Percentiles rank a stretch among this genome's conserved stretches.
Conservation (phyloP, 2,888 invertebrate species). For the Conus canariensis region DNA sequence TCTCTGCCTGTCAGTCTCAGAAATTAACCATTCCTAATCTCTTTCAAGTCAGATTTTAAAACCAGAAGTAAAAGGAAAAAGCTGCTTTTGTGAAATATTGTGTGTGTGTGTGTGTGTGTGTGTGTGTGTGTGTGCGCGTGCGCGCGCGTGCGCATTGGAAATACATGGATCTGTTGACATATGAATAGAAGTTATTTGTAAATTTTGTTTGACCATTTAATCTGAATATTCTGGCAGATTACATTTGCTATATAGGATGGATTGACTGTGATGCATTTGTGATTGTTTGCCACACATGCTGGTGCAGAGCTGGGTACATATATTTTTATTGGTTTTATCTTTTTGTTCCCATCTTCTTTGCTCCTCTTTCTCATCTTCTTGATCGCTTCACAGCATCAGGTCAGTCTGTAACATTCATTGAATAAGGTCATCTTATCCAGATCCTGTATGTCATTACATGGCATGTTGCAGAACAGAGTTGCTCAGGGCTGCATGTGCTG, state of each 20-base stretch:
- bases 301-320: too few relatives aligned
- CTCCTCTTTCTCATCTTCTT: neutral
- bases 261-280: neutral
- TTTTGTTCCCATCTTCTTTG: too few relatives aligned
- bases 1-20: neutral
- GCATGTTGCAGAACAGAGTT: too few relatives aligned
- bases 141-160: neutral
- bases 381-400: neutral
- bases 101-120: neutral
- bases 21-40: too few relatives aligned
- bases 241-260: neutral
- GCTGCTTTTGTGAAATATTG: neutral
- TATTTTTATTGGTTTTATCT: too few relatives aligned
- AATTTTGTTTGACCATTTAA: neutral
- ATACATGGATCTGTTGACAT: neutral
- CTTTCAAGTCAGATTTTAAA: too few relatives aligned
- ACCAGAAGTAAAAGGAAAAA: too few relatives aligned
- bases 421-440: too few relatives aligned
- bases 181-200: neutral
- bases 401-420: too few relatives aligned
- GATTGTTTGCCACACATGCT: neutral
- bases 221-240: neutral
- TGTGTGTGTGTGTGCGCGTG: neutral
- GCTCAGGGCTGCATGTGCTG: too few relatives aligned
- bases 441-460: too few relatives aligned